These are phyloP conservation scores for Aegithalos caudatus DNA, from an alignment of 2,113 vertebrate genomes.

Conservation along the genomic window DNA sequence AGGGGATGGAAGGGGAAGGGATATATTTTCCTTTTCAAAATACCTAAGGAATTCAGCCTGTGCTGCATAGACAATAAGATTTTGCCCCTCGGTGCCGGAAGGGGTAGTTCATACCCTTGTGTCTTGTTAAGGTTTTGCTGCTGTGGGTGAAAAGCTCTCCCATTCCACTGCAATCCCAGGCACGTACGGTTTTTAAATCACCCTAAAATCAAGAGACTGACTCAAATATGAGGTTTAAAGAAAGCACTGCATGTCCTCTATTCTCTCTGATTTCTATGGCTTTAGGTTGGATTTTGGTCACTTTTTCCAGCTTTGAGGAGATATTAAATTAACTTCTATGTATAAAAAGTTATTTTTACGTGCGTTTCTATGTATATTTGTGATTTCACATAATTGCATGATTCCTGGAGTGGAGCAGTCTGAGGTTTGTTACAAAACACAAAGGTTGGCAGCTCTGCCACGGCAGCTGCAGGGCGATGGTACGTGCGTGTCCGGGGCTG, in stretches of 20 bases:
- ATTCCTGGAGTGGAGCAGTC: neutral
- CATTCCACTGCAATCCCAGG: neutral
- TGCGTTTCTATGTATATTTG: neutral
- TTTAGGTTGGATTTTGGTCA: neutral
- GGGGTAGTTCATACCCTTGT: neutral
- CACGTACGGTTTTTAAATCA: neutral
- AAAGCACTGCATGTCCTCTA: neutral
- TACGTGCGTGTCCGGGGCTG: neutral
- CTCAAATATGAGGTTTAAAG: neutral
- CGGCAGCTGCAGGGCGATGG: neutral
- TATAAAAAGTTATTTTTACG: neutral
- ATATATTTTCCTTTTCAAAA: conserved; percentile 51
- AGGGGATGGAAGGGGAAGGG: conserved; percentile 39
- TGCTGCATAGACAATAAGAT: conserved; percentile 1
- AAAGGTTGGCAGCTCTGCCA: conserved; percentile 4
- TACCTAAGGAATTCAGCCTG: conserved; percentile 30
- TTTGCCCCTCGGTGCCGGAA: neutral
- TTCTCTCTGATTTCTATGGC: neutral
- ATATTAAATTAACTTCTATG: neutral
- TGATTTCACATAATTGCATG: neutral
- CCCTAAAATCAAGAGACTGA: neutral
- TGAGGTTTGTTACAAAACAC: conserved; percentile 24
- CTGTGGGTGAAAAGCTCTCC: neutral
- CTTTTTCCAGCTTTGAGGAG: neutral
- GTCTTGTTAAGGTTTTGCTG: neutral